phyloP scores from a whole-genome alignment of 2,113 vertebrate genomes.

The Bufo bufo region DNA sequence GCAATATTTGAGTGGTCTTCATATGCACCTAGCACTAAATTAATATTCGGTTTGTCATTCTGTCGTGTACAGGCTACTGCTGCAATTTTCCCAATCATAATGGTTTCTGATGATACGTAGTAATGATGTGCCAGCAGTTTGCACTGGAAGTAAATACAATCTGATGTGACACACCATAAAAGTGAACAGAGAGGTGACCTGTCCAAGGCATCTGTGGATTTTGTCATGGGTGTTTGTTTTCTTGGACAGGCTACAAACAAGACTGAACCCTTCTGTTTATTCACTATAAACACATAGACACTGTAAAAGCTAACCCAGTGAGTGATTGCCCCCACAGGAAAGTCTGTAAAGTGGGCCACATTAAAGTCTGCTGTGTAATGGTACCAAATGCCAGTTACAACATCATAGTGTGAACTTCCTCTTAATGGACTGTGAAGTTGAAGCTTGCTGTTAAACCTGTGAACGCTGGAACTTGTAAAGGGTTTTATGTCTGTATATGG shows the following conservation, averaged over 20 bases:
- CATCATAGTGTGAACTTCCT: slow-evolving; percentile 29
- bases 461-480: slow-evolving; percentile 22
- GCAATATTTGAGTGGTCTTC: not conserved
- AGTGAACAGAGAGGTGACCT: slow-evolving; percentile 32
- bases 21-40: not conserved
- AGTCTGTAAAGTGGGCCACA: slow-evolving; percentile 49
- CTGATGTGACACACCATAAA: slow-evolving; percentile 18
- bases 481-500: not conserved
- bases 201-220: not conserved
- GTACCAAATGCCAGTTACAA: slow-evolving; percentile 14
- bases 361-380: slow-evolving; percentile 2
- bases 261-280: slow-evolving; percentile 19
- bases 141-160: slow-evolving; percentile 1
- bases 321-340: slow-evolving; percentile 15
- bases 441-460: slow-evolving; percentile 20
- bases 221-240: slow-evolving; percentile 5
- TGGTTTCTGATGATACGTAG: not conserved
- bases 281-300: slow-evolving; percentile 34
- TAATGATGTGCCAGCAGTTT: not conserved
- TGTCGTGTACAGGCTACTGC: not conserved
- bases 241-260: not conserved
- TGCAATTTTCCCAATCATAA: not conserved
- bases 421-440: slow-evolving; percentile 30
- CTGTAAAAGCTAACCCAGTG: slow-evolving; percentile 35
- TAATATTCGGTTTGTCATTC: not conserved